phyloP scores from a whole-genome alignment of 2,888 invertebrate species.

The Phymatocera aterrima region DNA sequence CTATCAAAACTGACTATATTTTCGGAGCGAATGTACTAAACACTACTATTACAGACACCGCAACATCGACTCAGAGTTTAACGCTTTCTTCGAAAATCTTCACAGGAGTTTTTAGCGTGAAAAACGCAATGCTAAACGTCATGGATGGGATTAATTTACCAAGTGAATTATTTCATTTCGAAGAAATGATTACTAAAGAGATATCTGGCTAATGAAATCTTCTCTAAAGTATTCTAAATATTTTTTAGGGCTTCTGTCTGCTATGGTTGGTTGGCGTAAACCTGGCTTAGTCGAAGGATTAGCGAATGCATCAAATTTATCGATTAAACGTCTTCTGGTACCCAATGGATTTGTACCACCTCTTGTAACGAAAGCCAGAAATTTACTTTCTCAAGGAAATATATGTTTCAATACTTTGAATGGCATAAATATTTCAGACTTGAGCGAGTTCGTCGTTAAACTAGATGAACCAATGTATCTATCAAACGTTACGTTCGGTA shows the following conservation, averaged over 20 bases:
- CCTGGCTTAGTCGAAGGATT: conserved; percentile 55
- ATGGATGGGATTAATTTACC: conserved; percentile 53
- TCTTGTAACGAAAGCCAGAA: conserved; percentile 54
- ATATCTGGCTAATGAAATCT: not conserved
- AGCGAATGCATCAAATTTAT: conserved; percentile 51
- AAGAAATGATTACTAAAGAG: conserved; percentile 39
- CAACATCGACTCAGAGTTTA: conserved; percentile 37
- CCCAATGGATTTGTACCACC: conserved; percentile 51
- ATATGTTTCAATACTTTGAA: conserved; percentile 72
- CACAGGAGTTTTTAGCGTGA: conserved; percentile 24
- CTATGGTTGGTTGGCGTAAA: conserved; percentile 55
- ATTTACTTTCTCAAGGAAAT: conserved; percentile 67
- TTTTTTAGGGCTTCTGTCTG: conserved; percentile 48
- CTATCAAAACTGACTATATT: conserved; percentile 54
- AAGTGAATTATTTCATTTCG: conserved; percentile 40
- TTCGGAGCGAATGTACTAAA: conserved; percentile 56
- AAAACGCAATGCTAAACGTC: not conserved
- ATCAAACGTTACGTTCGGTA: conserved; percentile 73
- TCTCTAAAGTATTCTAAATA: not conserved
- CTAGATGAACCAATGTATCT: conserved; percentile 70
- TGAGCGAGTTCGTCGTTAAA: conserved; percentile 71
- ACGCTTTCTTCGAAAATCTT: conserved; percentile 32
- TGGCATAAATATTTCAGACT: conserved; percentile 65
- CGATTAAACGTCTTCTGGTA: conserved; percentile 49
- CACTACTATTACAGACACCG: conserved; percentile 51